Conservation (phyloP, 2,888 invertebrate species). For the Nomada ruficornis region DNA sequence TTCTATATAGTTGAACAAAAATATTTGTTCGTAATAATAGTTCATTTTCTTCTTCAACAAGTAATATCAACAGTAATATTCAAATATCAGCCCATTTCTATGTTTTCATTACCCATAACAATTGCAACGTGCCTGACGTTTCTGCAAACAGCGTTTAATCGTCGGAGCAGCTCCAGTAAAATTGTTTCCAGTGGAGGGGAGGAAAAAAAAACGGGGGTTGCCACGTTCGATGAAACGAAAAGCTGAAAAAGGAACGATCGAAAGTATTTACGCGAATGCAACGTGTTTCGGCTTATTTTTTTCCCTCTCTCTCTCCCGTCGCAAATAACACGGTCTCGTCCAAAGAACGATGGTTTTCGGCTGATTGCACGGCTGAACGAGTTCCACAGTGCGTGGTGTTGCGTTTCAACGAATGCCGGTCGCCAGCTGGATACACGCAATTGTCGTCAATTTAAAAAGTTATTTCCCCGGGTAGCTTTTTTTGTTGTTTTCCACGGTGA, state of each 20-base stretch:
- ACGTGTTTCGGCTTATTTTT: constrained; percentile 33
- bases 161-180: neutral
- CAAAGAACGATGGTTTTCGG: constrained; percentile 33
- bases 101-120: too few species aligned
- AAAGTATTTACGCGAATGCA: constrained; percentile 4
- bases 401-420: neutral
- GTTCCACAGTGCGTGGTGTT: neutral
- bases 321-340: constrained; percentile 29
- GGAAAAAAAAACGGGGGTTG: neutral
- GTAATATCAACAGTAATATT: too few species aligned
- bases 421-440: constrained; percentile 18
- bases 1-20: constrained; percentile 21
- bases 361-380: constrained; percentile 35
- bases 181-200: neutral
- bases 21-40: neutral
- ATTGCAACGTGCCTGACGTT: too few species aligned
- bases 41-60: too few species aligned
- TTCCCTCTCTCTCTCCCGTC: neutral
- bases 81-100: too few species aligned
- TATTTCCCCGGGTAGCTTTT: constrained; percentile 2
- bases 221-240: neutral
- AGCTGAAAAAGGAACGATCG: neutral
- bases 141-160: neutral
- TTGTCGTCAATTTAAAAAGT: constrained; percentile 42
- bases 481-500: neutral